Percentiles rank a stretch among this genome's conserved stretches.
phyloP scores from a whole-genome alignment of 2,888 invertebrate genomes.

The Myopa tessellatipennis region DNA sequence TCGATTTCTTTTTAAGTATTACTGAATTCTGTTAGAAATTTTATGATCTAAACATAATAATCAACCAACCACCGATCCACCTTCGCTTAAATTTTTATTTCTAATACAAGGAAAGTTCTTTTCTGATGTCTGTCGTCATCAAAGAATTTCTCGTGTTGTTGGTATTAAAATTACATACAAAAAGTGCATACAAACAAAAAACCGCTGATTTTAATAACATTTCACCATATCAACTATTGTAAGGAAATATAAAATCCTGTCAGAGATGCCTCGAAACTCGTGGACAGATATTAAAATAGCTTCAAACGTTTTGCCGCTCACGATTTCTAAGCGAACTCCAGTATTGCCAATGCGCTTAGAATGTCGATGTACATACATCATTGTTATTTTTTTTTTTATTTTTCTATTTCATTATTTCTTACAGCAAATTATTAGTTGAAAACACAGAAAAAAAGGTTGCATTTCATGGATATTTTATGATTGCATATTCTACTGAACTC shows the following conservation, averaged over 20 bases:
- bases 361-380: background rate
- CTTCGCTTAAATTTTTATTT: background rate
- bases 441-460: background rate
- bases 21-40: no score
- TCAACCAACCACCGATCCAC: background rate
- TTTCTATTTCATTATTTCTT: background rate
- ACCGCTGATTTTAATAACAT: slow-evolving; percentile 9
- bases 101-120: background rate
- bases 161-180: background rate
- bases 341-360: background rate
- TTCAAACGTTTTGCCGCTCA: slow-evolving; percentile 3
- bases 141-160: background rate
- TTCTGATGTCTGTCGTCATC: no score
- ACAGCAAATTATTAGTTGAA: background rate
- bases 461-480: background rate
- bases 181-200: background rate
- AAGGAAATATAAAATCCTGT: background rate
- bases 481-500: background rate
- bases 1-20: no score
- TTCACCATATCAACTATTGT: background rate
- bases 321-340: background rate
- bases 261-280: background rate
- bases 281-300: background rate
- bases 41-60: no score
- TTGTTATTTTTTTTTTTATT: background rate